Evolutionary conservation across 2,797 vertebrate genomes (phyloP), one percentile per base, ranked within the genome.

Genomic region (Threskiornis aethiopicus): DNA sequence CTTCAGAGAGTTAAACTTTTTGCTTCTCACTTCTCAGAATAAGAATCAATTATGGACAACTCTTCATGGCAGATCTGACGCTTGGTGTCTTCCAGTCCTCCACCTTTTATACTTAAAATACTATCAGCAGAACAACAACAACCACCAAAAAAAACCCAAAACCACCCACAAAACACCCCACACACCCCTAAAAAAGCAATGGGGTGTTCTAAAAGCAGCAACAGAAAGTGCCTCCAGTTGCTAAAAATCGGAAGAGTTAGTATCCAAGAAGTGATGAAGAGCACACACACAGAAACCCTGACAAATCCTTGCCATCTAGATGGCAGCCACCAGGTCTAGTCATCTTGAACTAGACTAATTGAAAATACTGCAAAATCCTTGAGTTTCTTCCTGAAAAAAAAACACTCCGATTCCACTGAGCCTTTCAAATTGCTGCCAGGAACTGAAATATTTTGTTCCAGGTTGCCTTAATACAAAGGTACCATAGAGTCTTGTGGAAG

Each of bases 261-360:
- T 26, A 76, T 5, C 10, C 66, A 73, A 46, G 31, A 79, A 85
- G 14, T 3, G 11, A 84, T 3, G 6, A 84, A 49, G 13, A 76
- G 11, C 22, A 25, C 37, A 37, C 1, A 7, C 0, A 0, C 5
- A 8, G 39, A 90, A 90, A 82, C 18, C 5, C 10, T 67, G 49
- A 49, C 39, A 84, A 78, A 65, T 75, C 42, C 54, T 79, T 35
- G n/a, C 22, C 65, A 79, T 28, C 10, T 39, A 69, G 28, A 67
- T 12, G 16, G 26, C 21, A 93, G 65, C 26, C 47, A 86, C 15
- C 46, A 91, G 28, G 58, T 18, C 25, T 14, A 75, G 21, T 76
- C 13, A 72, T 13, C 54, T 41, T 73, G 29, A 87, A 70, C 21
- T 1, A 65, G 17, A 79, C 19, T 70, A 58, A 49, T 2, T 51